Evolutionary conservation across 2,888 invertebrate species (phyloP).

Genomic region (Cosmia trapezina): DNA sequence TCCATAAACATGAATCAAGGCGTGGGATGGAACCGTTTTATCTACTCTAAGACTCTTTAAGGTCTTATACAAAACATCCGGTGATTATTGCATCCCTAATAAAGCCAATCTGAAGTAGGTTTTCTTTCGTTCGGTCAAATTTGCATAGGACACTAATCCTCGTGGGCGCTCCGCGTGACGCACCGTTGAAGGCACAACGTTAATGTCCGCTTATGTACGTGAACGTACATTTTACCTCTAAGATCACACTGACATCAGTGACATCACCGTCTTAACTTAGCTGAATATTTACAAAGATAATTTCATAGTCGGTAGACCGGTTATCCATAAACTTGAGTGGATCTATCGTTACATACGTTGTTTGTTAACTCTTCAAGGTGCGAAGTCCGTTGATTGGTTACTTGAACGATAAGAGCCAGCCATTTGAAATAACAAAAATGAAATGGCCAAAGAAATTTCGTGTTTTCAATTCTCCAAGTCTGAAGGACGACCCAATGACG

Average conservation of each 20-base stretch:
- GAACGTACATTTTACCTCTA: slow-evolving; percentile 77
- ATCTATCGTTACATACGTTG: slow-evolving; percentile 23
- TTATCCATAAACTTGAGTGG: slow-evolving; percentile 73
- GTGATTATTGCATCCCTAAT: slow-evolving; percentile 71
- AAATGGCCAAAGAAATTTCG: slow-evolving; percentile 7
- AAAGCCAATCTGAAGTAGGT: slow-evolving; percentile 67
- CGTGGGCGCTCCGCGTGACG: slow-evolving; percentile 80
- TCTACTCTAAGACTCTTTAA: slow-evolving; percentile 59
- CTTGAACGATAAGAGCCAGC: slow-evolving; percentile 22
- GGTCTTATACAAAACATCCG: slow-evolving; percentile 67
- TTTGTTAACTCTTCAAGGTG: slow-evolving; percentile 28
- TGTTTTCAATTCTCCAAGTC: slow-evolving; percentile 8
- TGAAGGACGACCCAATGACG: slow-evolving; percentile 31
- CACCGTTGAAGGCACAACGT: slow-evolving; percentile 68
- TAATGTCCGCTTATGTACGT: slow-evolving; percentile 74
- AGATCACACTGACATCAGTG: slow-evolving; percentile 72
- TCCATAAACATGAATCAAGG: slow-evolving; percentile 56
- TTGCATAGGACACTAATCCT: slow-evolving; percentile 69
- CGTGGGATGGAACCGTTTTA: slow-evolving; percentile 62
- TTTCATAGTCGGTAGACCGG: slow-evolving; percentile 62
- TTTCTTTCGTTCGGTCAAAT: slow-evolving; percentile 71
- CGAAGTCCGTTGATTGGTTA: slow-evolving; percentile 17
- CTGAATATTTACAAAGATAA: slow-evolving; percentile 77
- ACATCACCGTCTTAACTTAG: slow-evolving; percentile 83
- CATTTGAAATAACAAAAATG: slow-evolving; percentile 2